phyloP scores from a whole-genome alignment of 2,888 invertebrate genomes.

The Apoda limacodes region DNA sequence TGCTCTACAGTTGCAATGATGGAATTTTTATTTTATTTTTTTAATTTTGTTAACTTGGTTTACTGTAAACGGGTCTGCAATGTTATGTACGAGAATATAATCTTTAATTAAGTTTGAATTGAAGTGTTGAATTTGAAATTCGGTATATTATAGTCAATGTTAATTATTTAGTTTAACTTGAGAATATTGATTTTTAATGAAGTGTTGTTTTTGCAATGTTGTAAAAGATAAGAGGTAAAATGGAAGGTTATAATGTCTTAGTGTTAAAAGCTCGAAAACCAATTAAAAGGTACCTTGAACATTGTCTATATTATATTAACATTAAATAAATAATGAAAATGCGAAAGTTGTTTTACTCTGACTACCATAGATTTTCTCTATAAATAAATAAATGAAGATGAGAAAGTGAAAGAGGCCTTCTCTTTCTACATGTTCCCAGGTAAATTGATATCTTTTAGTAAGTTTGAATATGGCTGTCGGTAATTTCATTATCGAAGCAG shows the following conservation, averaged over 20 bases:
- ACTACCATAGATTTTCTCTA: too few relatives aligned
- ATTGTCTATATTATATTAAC: conserved; percentile 71
- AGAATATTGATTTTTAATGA: conserved; percentile 45
- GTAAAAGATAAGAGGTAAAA: conserved; percentile 54
- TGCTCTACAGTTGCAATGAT: conserved; percentile 48
- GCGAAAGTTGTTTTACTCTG: not conserved
- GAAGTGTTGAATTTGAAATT: conserved; percentile 58
- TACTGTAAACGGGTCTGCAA: conserved; percentile 65
- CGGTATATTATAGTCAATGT: conserved; percentile 65
- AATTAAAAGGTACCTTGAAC: conserved; percentile 69
- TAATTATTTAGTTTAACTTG: conserved; percentile 41
- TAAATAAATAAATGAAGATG: too few relatives aligned
- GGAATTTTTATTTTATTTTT: conserved; percentile 53
- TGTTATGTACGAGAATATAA: conserved; percentile 55
- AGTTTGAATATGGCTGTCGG: too few relatives aligned
- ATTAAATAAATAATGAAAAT: conserved; percentile 66
- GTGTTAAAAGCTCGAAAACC: conserved; percentile 66
- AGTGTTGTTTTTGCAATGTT: conserved; percentile 65
- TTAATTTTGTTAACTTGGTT: conserved; percentile 53
- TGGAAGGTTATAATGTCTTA: conserved; percentile 61
- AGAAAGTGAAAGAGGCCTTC: too few relatives aligned
- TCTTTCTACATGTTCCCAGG: too few relatives aligned
- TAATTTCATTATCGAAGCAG: too few relatives aligned
- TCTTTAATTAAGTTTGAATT: conserved; percentile 56
- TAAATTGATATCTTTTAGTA: too few relatives aligned